Percentiles rank a stretch among this genome's conserved stretches.
These are phyloP conservation scores for Carettochelys insculpta DNA, from an alignment of 2,113 vertebrate genomes.

Conservation along the genomic window DNA sequence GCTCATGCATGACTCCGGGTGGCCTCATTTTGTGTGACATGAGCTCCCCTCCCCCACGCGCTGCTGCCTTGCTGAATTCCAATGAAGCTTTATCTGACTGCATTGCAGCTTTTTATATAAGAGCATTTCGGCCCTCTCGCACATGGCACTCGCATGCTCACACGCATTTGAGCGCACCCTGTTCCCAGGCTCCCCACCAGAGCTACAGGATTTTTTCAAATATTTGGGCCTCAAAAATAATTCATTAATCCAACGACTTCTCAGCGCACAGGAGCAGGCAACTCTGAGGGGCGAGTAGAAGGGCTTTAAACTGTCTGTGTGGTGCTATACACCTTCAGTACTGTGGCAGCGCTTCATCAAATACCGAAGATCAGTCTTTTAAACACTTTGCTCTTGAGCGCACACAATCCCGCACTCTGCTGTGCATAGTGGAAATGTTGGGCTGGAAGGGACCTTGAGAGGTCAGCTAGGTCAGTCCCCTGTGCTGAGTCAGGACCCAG, in stretches of 20 bases:
- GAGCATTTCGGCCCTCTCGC: not conserved
- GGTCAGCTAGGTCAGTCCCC: not conserved
- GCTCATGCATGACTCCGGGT: not conserved
- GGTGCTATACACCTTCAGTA: not conserved
- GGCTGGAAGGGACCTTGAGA: not conserved
- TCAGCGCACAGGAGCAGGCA: not conserved
- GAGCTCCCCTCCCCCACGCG: not conserved
- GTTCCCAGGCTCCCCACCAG: not conserved
- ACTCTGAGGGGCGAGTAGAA: not conserved
- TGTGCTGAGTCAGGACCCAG: not conserved
- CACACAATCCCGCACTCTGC: not conserved
- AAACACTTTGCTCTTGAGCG: not conserved
- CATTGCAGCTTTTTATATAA: constrained; percentile 74
- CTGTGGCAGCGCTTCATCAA: not conserved
- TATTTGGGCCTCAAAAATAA: not conserved
- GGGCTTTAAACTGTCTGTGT: not conserved
- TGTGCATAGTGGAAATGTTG: not conserved
- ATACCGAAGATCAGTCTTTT: not conserved
- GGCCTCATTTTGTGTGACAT: not conserved
- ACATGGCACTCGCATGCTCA: not conserved
- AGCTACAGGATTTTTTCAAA: not conserved
- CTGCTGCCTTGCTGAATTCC: not conserved
- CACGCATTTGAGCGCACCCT: not conserved
- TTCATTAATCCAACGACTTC: not conserved
- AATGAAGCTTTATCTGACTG: not conserved